Conservation (phyloP, 2,113 vertebrate species). For the Lamprotornis superbus region DNA sequence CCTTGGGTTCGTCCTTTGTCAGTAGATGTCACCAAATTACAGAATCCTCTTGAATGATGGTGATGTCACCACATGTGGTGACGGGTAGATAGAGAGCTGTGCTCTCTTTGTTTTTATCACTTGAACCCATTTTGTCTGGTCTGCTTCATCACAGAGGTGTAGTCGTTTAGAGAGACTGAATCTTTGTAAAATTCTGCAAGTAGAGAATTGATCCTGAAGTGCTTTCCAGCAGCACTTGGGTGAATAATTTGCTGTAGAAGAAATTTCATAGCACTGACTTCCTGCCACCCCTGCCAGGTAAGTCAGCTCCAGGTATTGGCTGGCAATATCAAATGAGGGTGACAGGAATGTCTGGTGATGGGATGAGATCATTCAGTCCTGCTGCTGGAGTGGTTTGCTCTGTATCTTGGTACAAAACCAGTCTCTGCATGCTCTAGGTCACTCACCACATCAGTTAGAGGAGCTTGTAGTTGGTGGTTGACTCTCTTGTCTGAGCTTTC, state of each 20-base stretch:
- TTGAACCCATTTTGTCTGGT: constrained; percentile 32
- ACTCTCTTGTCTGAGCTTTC: not conserved
- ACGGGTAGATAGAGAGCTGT: not conserved
- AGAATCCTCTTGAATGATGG: not conserved
- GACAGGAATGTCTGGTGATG: not conserved
- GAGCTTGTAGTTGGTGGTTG: not conserved
- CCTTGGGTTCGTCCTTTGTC: not conserved
- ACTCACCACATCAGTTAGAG: not conserved
- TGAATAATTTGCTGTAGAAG: not conserved
- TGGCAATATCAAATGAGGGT: not conserved
- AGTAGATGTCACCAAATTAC: not conserved
- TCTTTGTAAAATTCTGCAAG: not conserved
- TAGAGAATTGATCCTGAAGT: not conserved
- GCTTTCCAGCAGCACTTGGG: not conserved
- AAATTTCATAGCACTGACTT: not conserved
- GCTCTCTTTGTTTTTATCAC: not conserved
- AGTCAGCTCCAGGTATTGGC: not conserved
- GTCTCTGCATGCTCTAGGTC: not conserved
- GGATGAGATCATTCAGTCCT: not conserved
- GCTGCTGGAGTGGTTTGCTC: not conserved
- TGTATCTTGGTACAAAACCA: not conserved
- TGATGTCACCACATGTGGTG: not conserved
- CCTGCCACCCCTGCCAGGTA: not conserved
- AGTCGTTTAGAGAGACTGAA: not conserved
- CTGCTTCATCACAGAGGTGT: not conserved